These are phyloP conservation scores for Zootoca vivipara DNA, from an alignment of 2,113 vertebrate genomes.

Conservation along the genomic window DNA sequence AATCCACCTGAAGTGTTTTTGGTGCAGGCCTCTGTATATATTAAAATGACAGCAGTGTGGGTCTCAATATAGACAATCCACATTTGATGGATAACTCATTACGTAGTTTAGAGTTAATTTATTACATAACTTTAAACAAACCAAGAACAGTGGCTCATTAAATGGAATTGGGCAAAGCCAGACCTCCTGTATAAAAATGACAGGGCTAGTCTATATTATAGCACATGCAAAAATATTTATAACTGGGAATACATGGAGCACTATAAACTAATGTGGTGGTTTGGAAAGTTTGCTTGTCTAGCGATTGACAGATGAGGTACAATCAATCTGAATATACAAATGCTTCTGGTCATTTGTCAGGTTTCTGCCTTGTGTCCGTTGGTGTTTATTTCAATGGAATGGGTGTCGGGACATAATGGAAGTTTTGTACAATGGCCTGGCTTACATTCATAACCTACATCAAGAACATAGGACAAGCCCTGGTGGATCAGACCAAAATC, in stretches of 20 bases:
- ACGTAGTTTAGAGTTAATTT: background rate
- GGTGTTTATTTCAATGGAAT: background rate
- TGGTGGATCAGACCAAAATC: background rate
- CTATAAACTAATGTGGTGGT: background rate
- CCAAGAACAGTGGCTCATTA: background rate
- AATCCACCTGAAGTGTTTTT: background rate
- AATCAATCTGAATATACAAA: constrained; percentile 7
- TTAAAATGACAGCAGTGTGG: no score
- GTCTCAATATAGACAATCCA: background rate
- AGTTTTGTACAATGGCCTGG: background rate
- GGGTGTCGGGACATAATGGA: background rate
- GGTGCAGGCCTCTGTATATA: no score
- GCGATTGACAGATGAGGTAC: background rate
- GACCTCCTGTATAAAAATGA: background rate
- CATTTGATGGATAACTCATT: background rate
- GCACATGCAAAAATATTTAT: background rate
- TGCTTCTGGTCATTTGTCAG: background rate
- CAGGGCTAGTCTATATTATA: background rate
- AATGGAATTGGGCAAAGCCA: background rate
- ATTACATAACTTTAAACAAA: constrained; percentile 1
- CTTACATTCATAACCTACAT: background rate
- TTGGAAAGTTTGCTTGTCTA: background rate
- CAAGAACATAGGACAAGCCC: background rate
- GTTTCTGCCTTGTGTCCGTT: background rate
- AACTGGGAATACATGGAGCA: background rate